Evolutionary conservation across 2,113 vertebrate species (phyloP).

Genomic region (Hepsetus odoe): DNA sequence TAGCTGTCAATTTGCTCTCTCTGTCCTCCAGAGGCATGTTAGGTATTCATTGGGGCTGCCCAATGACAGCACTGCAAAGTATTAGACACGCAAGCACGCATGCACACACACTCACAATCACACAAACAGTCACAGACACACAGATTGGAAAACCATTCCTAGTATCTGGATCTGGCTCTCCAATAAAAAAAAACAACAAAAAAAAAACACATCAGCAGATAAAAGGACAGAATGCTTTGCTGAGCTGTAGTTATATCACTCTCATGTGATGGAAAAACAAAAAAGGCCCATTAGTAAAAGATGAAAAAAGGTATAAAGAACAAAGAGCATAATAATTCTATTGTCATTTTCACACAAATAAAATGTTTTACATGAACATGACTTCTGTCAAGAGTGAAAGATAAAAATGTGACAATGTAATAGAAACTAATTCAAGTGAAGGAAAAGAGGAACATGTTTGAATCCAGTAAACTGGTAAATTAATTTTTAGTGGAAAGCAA

Average conservation of each 20-base stretch:
- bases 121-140: slow-evolving; percentile 29
- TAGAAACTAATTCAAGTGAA: no score
- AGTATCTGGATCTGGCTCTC: background rate
- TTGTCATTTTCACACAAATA: no score
- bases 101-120: slow-evolving; percentile 46
- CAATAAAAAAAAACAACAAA: slow-evolving; percentile 7
- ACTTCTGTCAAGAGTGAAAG: no score
- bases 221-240: background rate
- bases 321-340: no score
- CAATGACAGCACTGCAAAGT: slow-evolving; percentile 27
- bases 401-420: no score
- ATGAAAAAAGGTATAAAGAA: background rate
- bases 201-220: slow-evolving; percentile 1
- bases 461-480: no score
- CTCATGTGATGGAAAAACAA: background rate
- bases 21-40: slow-evolving; percentile 34
- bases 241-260: background rate
- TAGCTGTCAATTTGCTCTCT: slow-evolving; percentile 36
- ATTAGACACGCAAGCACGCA: slow-evolving; percentile 12
- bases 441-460: no score
- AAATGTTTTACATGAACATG: no score
- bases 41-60: slow-evolving; percentile 35
- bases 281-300: background rate
- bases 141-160: slow-evolving; percentile 32
- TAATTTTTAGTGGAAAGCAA: no score